Base-by-base conservation (phyloP, 2,888 invertebrate species). In the Lepidochrysops patricia region DNA sequence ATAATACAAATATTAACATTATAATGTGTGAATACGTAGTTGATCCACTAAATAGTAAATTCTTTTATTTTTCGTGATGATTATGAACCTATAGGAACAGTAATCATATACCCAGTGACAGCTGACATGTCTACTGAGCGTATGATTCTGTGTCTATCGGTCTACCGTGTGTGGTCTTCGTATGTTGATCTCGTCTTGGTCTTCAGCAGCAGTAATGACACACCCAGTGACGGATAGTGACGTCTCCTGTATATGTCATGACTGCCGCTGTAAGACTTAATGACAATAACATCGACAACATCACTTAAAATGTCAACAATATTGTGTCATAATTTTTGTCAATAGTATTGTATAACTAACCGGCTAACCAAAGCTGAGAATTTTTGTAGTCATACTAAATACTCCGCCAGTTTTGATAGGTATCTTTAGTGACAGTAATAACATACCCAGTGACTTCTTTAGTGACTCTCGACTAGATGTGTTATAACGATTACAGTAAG, bases 31-130 rank as follows among this genome's bases (percentile, higher is more conserved):
- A n/a, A n/a, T n/a, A n/a, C n/a, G n/a, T n/a, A n/a, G n/a, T n/a
- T n/a, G 29, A 29, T 9, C 29, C 5, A 6, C 6, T 7, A 0
- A 5, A 37, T 2, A 13, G n/a, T 7, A n/a, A 3, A 9, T 2
- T 9, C 12, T 49, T 12, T 23, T 4, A n/a, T 0, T 13, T 23
- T 1, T 3, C 13, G 64, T 62, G 27, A 32, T 35, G 49, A 29
- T 23, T 19, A 9, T 34, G 57, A 48, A 26, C 35, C 23, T n/a
- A 19, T 29, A 61, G 57, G n/a, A 26, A 37, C 43, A 63, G 59
- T 60, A 64, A 65, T 67, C 68, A 67, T 32, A 63, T 60, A 62
- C 65, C 66, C 67, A 68, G 64, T 62, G 63, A 64, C 62, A 57
- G 57, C 56, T 19, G 2, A 67, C 62, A 63, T 64, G 65, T 60